Percentiles rank a stretch among this genome's conserved stretches.
Evolutionary conservation across 2,113 vertebrate genomes (phyloP).

Genomic region (Paratilapia polleni): DNA sequence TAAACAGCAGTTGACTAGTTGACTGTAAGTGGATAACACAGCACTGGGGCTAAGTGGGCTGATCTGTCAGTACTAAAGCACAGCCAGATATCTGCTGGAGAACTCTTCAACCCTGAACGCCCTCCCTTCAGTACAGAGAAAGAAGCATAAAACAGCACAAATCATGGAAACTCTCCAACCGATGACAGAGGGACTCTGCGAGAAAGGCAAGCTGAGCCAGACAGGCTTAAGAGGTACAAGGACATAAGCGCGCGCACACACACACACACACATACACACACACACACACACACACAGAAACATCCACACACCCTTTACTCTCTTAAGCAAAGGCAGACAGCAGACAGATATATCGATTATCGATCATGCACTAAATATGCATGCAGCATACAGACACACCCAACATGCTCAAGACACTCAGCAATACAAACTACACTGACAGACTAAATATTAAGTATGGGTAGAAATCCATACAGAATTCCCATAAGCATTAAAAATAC

Average conservation of each 20-base stretch:
- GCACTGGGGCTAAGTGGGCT: conserved; percentile 28
- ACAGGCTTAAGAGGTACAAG: neutral
- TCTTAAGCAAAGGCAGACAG: neutral
- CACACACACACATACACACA: neutral
- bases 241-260: neutral
- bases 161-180: conserved; percentile 51
- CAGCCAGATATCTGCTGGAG: conserved; percentile 52
- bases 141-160: conserved; percentile 36
- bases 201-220: conserved; percentile 29
- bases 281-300: neutral
- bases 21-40: conserved; percentile 52
- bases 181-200: conserved; percentile 50
- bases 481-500: neutral
- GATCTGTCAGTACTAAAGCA: conserved; percentile 56
- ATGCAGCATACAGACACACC: neutral
- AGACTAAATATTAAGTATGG: neutral
- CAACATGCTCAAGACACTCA: neutral
- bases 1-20: conserved; percentile 53
- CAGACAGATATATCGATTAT: conserved; percentile 5
- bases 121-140: conserved; percentile 18
- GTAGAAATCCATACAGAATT: neutral
- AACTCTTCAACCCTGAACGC: conserved; percentile 47
- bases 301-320: neutral
- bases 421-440: no score
- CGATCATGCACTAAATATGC: neutral